Percentiles rank a stretch among this genome's conserved stretches.
Conservation (phyloP, 2,797 vertebrate species). For the Hybognathus amarus region DNA sequence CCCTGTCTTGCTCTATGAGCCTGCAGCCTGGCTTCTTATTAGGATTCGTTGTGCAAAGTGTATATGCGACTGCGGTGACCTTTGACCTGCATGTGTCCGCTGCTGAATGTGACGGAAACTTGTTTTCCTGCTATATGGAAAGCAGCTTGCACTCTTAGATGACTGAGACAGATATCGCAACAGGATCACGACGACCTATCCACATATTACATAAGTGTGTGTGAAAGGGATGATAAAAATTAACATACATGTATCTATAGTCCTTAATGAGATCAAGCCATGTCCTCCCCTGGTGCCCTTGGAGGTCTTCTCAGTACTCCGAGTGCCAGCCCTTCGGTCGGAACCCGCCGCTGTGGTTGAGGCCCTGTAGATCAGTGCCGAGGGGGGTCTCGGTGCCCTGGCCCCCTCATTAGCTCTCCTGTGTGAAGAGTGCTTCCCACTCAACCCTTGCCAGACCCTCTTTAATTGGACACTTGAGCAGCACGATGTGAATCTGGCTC, state of each 20-base stretch:
- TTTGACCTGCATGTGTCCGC: slow-evolving; percentile 46
- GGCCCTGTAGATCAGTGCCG: slow-evolving; percentile 56
- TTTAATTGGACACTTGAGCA: slow-evolving; percentile 97
- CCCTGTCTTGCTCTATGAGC: not conserved
- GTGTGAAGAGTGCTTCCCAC: slow-evolving; percentile 75
- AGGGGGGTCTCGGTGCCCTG: slow-evolving; percentile 68
- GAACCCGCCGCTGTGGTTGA: slow-evolving; percentile 25
- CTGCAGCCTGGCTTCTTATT: slow-evolving; percentile 39
- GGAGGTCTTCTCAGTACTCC: slow-evolving; percentile 4
- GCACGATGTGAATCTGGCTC: slow-evolving; percentile 85
- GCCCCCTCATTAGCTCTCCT: slow-evolving; percentile 73
- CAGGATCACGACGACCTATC: slow-evolving; percentile 67
- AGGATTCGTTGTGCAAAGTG: slow-evolving; percentile 35
- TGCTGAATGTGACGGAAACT: slow-evolving; percentile 65
- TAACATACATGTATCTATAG: slow-evolving; percentile 30
- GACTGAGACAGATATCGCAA: slow-evolving; percentile 65
- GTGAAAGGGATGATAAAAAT: slow-evolving; percentile 14
- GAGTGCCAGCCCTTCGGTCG: not conserved
- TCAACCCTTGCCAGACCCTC: slow-evolving; percentile 82
- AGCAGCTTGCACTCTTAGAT: slow-evolving; percentile 70
- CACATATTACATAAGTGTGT: slow-evolving; percentile 42
- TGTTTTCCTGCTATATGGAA: slow-evolving; percentile 72
- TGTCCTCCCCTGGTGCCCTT: slow-evolving; percentile 22
- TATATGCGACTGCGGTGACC: slow-evolving; percentile 32
- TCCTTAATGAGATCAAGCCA: slow-evolving; percentile 34